Evolutionary conservation across 1,140 invertebrate species (phyloP).

Genomic region (Aphaenogaster rudis): DNA sequence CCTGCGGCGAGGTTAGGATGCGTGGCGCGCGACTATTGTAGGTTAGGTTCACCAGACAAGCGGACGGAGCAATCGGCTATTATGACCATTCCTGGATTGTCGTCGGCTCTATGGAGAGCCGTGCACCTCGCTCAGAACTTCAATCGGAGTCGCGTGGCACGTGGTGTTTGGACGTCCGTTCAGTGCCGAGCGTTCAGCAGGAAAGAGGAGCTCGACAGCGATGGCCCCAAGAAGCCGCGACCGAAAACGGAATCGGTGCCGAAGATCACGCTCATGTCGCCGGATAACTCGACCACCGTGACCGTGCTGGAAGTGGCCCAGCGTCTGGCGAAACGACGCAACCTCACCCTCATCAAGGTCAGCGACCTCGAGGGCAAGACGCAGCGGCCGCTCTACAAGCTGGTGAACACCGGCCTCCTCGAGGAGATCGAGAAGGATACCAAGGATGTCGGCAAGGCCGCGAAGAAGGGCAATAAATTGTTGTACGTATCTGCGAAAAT

Average conservation of each 20-base stretch:
- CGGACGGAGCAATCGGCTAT: neutral
- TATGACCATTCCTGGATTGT: neutral
- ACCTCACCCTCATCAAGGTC: slow-evolving; percentile 17
- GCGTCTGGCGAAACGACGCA: slow-evolving; percentile 48
- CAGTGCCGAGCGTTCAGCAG: slow-evolving; percentile 2
- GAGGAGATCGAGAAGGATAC: neutral
- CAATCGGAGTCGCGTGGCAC: neutral
- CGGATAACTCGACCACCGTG: slow-evolving; percentile 31
- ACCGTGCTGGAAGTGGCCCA: slow-evolving; percentile 13
- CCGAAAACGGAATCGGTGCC: slow-evolving; percentile 1
- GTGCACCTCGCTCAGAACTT: neutral
- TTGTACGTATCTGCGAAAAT: slow-evolving; percentile 44
- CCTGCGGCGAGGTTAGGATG: neutral
- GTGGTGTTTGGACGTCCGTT: neutral
- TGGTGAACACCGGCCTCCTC: neutral
- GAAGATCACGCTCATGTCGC: slow-evolving; percentile 53
- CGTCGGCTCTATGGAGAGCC: neutral
- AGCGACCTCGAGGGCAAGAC: neutral
- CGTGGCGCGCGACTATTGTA: neutral
- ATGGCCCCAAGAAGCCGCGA: neutral
- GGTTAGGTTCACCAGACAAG: slow-evolving; percentile 8
- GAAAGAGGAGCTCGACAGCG: neutral
- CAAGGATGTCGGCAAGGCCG: too few species aligned
- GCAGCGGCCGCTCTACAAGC: slow-evolving; percentile 21
- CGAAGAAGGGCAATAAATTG: neutral